Evolutionary conservation across 2,888 invertebrate genomes (phyloP).

Genomic region (Acheta domesticus): DNA sequence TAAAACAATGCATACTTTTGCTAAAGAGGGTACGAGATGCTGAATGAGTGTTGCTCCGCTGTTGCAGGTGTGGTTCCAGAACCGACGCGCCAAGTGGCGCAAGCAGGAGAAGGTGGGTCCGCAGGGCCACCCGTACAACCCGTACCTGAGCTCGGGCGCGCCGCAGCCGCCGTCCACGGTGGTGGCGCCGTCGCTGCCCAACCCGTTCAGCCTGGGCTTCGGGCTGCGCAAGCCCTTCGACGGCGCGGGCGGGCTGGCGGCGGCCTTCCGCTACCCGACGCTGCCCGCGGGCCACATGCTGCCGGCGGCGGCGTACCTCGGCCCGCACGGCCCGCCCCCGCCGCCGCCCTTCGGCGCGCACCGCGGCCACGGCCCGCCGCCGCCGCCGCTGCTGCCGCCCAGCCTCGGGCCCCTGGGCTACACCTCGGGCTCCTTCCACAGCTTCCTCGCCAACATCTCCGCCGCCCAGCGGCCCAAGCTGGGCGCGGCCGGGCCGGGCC

Average conservation of each 20-base stretch:
- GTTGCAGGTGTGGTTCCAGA: constrained; percentile 89
- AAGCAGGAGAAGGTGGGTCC: constrained; percentile 91
- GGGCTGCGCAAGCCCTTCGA: not conserved
- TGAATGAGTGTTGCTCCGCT: constrained; percentile 27
- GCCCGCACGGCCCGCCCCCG: constrained; percentile 38
- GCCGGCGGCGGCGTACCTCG: not conserved
- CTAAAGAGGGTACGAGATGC: no score
- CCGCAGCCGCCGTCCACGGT: constrained; percentile 47
- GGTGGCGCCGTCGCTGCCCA: constrained; percentile 24
- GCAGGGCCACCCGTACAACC: constrained; percentile 84
- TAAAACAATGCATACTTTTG: no score
- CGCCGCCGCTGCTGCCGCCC: constrained; percentile 61
- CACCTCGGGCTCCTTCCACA: constrained; percentile 74
- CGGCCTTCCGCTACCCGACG: constrained; percentile 53
- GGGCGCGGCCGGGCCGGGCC: constrained; percentile 20
- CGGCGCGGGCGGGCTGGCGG: constrained; percentile 52
- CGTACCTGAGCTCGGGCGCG: constrained; percentile 61
- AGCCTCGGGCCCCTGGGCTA: constrained; percentile 56
- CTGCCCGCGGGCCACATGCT: constrained; percentile 47
- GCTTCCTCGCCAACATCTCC: constrained; percentile 74
- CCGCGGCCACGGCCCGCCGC: constrained; percentile 55
- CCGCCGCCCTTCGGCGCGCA: constrained; percentile 45
- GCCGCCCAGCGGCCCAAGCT: constrained; percentile 58
- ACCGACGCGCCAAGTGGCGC: constrained; percentile 86
- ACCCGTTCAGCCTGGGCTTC: not conserved